phyloP scores from a whole-genome alignment of 30 jellyfish, hydroid and myxozoan genomes.

The Cassiopea xamachana region DNA sequence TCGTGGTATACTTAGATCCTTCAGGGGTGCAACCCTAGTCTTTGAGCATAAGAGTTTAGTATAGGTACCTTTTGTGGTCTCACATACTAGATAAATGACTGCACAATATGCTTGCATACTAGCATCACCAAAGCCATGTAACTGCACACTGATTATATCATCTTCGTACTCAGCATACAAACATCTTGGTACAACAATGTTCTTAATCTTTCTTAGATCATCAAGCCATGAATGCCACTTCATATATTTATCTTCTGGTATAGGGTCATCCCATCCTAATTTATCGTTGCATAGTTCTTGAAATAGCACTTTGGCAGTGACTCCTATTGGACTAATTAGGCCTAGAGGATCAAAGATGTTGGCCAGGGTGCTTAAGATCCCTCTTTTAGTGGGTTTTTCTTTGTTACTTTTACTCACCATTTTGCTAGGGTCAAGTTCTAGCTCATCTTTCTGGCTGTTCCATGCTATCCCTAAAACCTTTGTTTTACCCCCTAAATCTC shows the following conservation, averaged over 20 bases:
- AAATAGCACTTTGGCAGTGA: not conserved
- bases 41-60: not conserved
- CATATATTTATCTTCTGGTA: not conserved
- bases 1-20: not conserved
- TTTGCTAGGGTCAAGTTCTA: not conserved
- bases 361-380: not conserved
- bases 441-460: not conserved
- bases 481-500: not conserved
- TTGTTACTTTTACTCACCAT: not conserved
- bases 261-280: not conserved
- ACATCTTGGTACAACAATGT: not conserved
- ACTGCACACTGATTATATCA: not conserved
- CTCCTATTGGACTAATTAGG: not conserved
- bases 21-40: not conserved
- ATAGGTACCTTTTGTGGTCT: not conserved
- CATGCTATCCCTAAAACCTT: not conserved
- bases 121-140: not conserved
- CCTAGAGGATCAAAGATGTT: not conserved
- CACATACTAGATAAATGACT: not conserved
- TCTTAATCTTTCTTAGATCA: not conserved
- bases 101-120: not conserved
- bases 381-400: not conserved
- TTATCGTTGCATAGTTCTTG: not conserved
- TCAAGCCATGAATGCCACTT: not conserved
- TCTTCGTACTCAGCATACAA: not conserved